phyloP scores from a whole-genome alignment of 1,140 invertebrate genomes.

The Hyles euphorbiae region DNA sequence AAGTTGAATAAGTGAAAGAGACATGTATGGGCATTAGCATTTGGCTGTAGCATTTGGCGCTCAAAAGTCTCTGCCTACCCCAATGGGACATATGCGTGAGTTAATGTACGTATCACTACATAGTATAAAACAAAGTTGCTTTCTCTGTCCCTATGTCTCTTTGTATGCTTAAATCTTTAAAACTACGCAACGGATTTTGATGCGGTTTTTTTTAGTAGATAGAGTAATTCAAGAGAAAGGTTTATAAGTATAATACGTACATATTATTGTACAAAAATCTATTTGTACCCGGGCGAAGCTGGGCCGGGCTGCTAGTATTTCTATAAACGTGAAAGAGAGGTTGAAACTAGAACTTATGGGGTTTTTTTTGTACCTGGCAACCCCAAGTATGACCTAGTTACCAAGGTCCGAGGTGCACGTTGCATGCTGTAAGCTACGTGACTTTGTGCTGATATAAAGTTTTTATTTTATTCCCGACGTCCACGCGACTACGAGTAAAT shows the following conservation, averaged over 20 bases:
- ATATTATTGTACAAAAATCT: too few species aligned
- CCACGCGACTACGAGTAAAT: conserved; percentile 8
- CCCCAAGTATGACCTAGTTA: conserved; percentile 11
- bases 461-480: conserved; percentile 7
- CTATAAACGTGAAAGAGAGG: not conserved
- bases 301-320: not conserved
- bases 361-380: not conserved
- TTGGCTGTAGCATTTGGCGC: too few species aligned
- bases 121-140: too few species aligned
- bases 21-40: too few species aligned
- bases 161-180: too few species aligned
- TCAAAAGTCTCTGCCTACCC: too few species aligned
- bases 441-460: conserved; percentile 4
- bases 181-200: too few species aligned
- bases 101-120: too few species aligned
- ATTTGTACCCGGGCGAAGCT: too few species aligned
- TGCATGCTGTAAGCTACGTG: conserved; percentile 4
- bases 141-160: not conserved
- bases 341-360: not conserved
- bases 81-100: too few species aligned
- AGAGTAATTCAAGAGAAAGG: not conserved
- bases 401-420: conserved; percentile 1
- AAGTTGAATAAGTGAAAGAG: too few species aligned
- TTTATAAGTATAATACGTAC: too few species aligned
- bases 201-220: not conserved